Conservation (phyloP, 2,113 vertebrate genomes). For the Heterotilapia buettikoferi region DNA sequence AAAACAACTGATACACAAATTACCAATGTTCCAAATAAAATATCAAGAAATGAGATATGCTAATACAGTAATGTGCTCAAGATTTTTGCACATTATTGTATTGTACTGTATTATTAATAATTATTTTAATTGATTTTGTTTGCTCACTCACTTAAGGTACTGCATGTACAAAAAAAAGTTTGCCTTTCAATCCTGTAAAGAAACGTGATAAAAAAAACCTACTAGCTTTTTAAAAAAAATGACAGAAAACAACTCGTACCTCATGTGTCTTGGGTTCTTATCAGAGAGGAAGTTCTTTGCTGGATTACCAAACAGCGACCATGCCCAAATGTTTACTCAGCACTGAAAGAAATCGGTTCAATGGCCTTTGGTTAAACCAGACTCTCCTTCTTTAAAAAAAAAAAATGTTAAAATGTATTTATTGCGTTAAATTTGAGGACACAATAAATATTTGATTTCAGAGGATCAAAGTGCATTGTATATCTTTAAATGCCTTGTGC, state of each 20-base stretch:
- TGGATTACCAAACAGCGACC: conserved; percentile 6
- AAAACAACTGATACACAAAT: background rate
- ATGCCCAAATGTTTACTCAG: conserved; percentile 30
- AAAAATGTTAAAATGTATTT: background rate
- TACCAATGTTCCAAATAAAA: background rate
- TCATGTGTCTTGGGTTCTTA: background rate
- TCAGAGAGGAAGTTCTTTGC: conserved; percentile 26
- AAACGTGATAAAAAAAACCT: background rate
- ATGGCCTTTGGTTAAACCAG: background rate
- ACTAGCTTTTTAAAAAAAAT: background rate
- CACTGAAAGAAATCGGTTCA: background rate
- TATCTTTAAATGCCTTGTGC: background rate
- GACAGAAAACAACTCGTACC: background rate
- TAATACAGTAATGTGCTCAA: background rate
- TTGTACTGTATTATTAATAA: background rate
- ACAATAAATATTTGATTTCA: background rate
- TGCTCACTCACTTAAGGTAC: background rate
- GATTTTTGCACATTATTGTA: background rate
- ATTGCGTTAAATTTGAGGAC: background rate
- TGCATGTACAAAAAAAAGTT: background rate
- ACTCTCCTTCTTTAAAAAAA: background rate
- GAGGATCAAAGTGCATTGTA: background rate
- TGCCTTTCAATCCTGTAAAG: background rate
- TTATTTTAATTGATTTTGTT: background rate
- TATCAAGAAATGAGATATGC: background rate